Evolutionary conservation across 2,797 vertebrate genomes (phyloP), one percentile per base, ranked within the genome.

Genomic region (Arrhamphus sclerolepis): DNA sequence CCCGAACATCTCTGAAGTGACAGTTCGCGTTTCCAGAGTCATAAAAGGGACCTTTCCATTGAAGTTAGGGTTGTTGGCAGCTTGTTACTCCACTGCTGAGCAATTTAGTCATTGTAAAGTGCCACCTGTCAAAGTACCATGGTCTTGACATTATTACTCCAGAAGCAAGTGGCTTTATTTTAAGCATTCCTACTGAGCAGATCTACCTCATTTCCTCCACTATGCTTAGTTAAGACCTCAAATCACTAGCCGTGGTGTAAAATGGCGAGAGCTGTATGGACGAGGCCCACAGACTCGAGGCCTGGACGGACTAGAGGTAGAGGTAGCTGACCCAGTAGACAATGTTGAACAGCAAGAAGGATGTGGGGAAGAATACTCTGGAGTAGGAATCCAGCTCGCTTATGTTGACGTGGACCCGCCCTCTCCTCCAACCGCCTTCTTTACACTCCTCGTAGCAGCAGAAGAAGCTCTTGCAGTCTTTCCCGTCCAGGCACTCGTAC

Each of bases 301-400:
- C 44, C 57, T n/a, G 1, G 53, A 26, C 43, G 16, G 31, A 85
- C 94, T 94, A 98, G 89, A 98, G 97, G 87, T 98, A 98, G 83
- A 98, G 94, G 92, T 98, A 98, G 88, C 96, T 96, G 80, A 98
- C 95, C 97, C 97, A 98, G 91, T 98, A 98, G 81, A 98, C 96
- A 46, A 98, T 92, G 88, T 98, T 98, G 88, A 98, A 98, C 70
- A 98, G 93, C 86, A 98, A 78, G 82, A 98, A 98, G 0, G 97
- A 97, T 2, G 97, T 98, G 65, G 97, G 97, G 75, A 98, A 98
- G 82, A 98, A 98, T 69, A 98, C 95, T 46, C 97, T 93, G 4
- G 97, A 97, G 80, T 98, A 98, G 13, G 96, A 93, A 89, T 98
- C 97, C 77, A 98, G 85, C 87, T 98, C 95, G 46, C 90, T 77